Base-by-base conservation (phyloP, 2,113 vertebrate genomes). In the Abramis brama region DNA sequence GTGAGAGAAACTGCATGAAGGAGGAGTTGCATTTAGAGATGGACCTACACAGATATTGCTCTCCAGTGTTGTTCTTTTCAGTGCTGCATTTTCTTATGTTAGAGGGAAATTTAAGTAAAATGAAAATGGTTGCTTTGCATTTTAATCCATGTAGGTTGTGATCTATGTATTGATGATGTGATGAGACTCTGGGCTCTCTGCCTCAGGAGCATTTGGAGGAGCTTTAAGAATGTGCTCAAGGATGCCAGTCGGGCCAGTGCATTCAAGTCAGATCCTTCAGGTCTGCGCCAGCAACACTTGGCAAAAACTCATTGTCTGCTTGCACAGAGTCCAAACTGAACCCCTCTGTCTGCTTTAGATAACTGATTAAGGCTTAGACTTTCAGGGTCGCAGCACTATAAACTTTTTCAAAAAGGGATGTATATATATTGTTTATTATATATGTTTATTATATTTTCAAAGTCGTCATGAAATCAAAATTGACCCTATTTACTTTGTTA, bases 261-360 rank as follows among this genome's bases (percentile, higher is more conserved):
- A 77, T 87, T 89, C 83, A 75, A 75, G 43, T 66, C 27, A 88
- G 87, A 89, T 30, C 57, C 33, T 30, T 57, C 82, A 52, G 77
- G 71, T 27, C 73, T 47, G 62, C 76, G 78, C 84, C 85, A 90
- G 75, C 21, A 85, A 33, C 68, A 11, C 36, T 77, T 87, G 86
- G 85, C 86, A 87, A 79, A 70, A 21, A 27, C 77, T 55, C 86
- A 73, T 50, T n/a, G 66, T 30, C 57, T 81, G 27, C 60, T 57
- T 80, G 17, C 75, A 59, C 6, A 21, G 71, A 52, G 8, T 45
- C 84, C 50, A 70, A 64, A 59, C 12, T 64, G 30, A 85, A 36
- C 50, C 27, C 17, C 15, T 47, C 30, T 43, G 82, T 30, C 83
- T 78, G 36, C 62, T 60, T 33, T 47, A 71, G 64, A 80, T 86